Evolutionary conservation across 2,797 vertebrate genomes (phyloP), one percentile per base, ranked within the genome.

Genomic region (Otolemur crassicaudatus): DNA sequence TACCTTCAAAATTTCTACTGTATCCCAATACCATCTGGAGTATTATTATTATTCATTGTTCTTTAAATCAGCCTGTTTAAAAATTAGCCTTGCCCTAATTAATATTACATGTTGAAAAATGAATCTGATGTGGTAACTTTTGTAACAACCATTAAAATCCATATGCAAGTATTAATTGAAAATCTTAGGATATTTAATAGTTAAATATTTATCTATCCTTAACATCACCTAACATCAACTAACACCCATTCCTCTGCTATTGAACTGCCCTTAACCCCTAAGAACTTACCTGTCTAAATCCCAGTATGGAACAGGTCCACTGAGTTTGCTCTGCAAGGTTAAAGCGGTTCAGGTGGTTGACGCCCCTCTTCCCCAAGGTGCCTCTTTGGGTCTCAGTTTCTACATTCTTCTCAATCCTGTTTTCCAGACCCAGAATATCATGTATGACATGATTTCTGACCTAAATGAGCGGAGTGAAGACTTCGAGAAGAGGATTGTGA

Each of bases 371-470:
- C 70, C n/a, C 63, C 20, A 4, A 56, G 12, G 49, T 49, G 17
- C 25, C 31, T 91, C 69, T 81, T 81, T 19, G 22, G 1, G n/a
- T 87, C 27, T 43, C 17, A 40, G 7, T 72, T 53, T 85, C 73
- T 37, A 16, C 79, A 1, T 72, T 11, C 43, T 81, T 77, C 81
- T 63, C 56, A 22, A 65, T n/a, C 90, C 93, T 98, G 91, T 98
- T 77, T 98, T 99, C 94, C 99, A 99, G 99, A 99, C 99, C 97
- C 99, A 99, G 99, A 99, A 99, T 98, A 99, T 99, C 99, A 99
- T 99, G 99, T 99, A 99, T 96, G 99, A 99, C 98, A 99, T 99
- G 99, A 99, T 99, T 98, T 99, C 99, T 31, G 99, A 99, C 98
- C 98, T 99, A 98, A 99, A 99, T 87, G 99, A 99, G 98, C 99